Percentiles rank a stretch among this genome's conserved stretches.
phyloP scores from a whole-genome alignment of 1,140 invertebrate genomes.

The Drosophila setifemur region DNA sequence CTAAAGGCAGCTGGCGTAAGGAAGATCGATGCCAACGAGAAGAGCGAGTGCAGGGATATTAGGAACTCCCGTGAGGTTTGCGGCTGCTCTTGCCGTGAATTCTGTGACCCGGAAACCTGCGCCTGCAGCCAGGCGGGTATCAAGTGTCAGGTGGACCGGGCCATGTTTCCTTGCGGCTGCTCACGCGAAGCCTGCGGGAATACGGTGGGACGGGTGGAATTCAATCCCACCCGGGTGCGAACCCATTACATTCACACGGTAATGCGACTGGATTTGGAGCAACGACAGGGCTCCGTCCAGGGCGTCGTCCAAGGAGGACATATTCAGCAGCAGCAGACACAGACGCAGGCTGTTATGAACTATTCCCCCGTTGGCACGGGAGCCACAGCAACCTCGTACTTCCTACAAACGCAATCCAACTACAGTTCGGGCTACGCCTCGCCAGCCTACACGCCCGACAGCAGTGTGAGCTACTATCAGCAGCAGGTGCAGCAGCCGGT shows the following conservation, averaged over 20 bases:
- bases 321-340: constrained; percentile 6
- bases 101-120: constrained; percentile 97
- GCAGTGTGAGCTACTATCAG: constrained; percentile 68
- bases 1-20: constrained; percentile 94
- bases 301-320: constrained; percentile 39
- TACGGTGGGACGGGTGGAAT: constrained; percentile 95
- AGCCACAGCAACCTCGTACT: constrained; percentile 49
- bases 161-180: constrained; percentile 98
- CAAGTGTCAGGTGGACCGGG: constrained; percentile 97
- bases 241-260: constrained; percentile 99
- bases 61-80: constrained; percentile 96
- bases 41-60: constrained; percentile 96
- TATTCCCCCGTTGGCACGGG: constrained; percentile 32
- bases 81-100: constrained; percentile 96
- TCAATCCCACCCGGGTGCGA: constrained; percentile 96
- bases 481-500: constrained; percentile 48
- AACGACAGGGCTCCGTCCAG: constrained; percentile 85
- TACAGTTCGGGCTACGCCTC: constrained; percentile 79
- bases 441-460: constrained; percentile 68
- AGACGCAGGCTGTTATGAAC: constrained; percentile 21
- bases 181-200: constrained; percentile 97
- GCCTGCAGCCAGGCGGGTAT: constrained; percentile 96
- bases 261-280: constrained; percentile 96
- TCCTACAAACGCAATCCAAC: constrained; percentile 78
- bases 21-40: constrained; percentile 96